Evolutionary conservation across 2,888 invertebrate species (phyloP).

Genomic region (Harpalus rubripes): DNA sequence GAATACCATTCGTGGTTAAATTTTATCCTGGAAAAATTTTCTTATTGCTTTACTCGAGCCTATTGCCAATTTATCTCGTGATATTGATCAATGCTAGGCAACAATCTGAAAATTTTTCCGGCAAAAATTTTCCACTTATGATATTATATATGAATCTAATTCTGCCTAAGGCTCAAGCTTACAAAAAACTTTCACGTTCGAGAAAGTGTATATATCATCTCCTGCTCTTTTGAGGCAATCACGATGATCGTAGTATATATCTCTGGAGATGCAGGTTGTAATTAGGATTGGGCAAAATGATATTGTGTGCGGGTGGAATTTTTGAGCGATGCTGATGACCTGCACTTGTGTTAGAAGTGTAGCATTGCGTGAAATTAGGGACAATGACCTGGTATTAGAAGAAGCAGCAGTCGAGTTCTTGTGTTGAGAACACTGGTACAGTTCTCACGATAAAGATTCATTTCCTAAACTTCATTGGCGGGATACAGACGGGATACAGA

Average conservation of each 20-base stretch:
- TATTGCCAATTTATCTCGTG: too few relatives aligned
- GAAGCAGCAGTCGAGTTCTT: slow-evolving; percentile 1
- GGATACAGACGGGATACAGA: too few relatives aligned
- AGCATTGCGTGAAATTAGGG: slow-evolving; percentile 33
- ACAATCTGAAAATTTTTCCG: too few relatives aligned
- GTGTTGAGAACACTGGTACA: neutral
- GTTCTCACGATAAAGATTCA: neutral
- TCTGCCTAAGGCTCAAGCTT: too few relatives aligned
- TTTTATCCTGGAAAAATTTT: too few relatives aligned
- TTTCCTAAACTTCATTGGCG: neutral
- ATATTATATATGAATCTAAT: too few relatives aligned
- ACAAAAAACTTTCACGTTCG: neutral
- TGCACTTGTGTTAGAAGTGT: neutral
- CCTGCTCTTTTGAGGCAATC: neutral
- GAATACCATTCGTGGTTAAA: too few relatives aligned
- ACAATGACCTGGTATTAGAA: slow-evolving; percentile 18
- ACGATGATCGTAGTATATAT: neutral
- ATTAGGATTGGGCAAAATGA: neutral
- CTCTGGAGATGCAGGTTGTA: neutral
- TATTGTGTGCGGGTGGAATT: neutral
- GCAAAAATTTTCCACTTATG: too few relatives aligned
- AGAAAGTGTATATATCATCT: neutral
- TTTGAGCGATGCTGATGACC: neutral
- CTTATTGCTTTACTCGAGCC: too few relatives aligned
- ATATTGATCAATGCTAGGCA: too few relatives aligned